Base-by-base conservation (phyloP, 1,140 invertebrate species). In the Heliothis subflexa region DNA sequence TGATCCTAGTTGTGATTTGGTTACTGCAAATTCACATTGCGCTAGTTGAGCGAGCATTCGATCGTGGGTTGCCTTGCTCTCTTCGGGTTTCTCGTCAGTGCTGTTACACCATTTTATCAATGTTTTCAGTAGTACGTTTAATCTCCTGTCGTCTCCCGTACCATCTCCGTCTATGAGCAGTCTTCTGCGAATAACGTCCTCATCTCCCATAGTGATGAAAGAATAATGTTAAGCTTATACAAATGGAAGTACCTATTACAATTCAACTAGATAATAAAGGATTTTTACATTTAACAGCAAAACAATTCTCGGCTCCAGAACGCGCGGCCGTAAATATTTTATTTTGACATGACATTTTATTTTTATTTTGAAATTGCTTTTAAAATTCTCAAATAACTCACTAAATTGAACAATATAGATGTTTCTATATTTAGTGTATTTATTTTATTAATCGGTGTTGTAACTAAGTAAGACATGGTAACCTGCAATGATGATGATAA, bases 81-180 rank as follows among this genome's bases (percentile, higher is more conserved):
- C 97, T 88, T 97, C 96, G 16, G 95, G 92, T 64, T 96, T 95
- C 61, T 97, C 96, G 62, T 97, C 96, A n/a, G 96, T 94, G 76
- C 93, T 95, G 85, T 96, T 97, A 78, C 96, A 97, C 98, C 98
- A 99, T 93, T 98, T 98, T 18, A 98, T 96, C 80, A 99, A 97
- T 14, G 97, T 97, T 95, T 98, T 99, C 16, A 99, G 91, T 4
- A 99, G 91, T 62, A 97, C 96, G 87, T 98, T 98, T 16, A 99
- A 95, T 81, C 98, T 94, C 79, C 98, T 96, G 91, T 99, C 99
- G 94, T 99, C 99, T 57, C 98, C 98, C 28, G 98, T 98, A 28
- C 98, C 98, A 96, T 99, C 99, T 33, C 98, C 98, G 94, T 99
- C 99, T 88, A 99, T 98, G 10, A 99, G 94, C 18, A 99, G 93